Evolutionary conservation across 2,888 invertebrate genomes (phyloP), one percentile per base, ranked within the genome.

Genomic region (Diarsia dahlii): DNA sequence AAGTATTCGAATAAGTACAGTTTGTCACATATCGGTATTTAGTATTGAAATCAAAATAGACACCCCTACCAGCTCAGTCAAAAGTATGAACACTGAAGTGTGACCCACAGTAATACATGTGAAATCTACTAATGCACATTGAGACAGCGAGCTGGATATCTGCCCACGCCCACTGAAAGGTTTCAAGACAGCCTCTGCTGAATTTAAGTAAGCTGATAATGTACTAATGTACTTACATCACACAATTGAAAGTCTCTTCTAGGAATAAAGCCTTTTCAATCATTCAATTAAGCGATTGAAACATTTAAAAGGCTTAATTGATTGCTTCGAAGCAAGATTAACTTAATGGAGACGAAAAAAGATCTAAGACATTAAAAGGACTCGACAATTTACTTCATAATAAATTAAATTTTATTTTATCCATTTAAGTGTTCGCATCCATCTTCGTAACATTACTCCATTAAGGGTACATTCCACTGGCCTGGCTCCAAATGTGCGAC

Each of bases 391-490:
- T 86, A 84, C 81, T 80, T 76, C 74, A 75, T 75, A 76, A 71
- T 79, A 79, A 87, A 85, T 87, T 80, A 74, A 76, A 87, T 80
- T 82, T 82, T 78, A 87, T 80, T 83, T 80, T 81, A 83, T 81
- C 87, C 75, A 71, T 81, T 78, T 78, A 87, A 87, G 87, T 83
- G 88, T 83, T 75, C 81, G 52, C 85, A 87, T 87, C 85, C 71
- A 85, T 87, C 87, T 88, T 87, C 81, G 82, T 87, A 78, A 67
- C 86, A 71, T 82, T 86, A 81, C 79, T 87, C 89, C 90, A 90
- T 92, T 92, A 91, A 85, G 86, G 88, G 79, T 87, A 92, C 92
- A 91, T 76, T 85, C 87, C 87, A 89, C 91, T 93, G 93, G 93
- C 92, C 76, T 74, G 78, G 64, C 76, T 91, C 93, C 93, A 93